phyloP scores from a whole-genome alignment of 2,797 vertebrate species.

The Ceyx erithaca region DNA sequence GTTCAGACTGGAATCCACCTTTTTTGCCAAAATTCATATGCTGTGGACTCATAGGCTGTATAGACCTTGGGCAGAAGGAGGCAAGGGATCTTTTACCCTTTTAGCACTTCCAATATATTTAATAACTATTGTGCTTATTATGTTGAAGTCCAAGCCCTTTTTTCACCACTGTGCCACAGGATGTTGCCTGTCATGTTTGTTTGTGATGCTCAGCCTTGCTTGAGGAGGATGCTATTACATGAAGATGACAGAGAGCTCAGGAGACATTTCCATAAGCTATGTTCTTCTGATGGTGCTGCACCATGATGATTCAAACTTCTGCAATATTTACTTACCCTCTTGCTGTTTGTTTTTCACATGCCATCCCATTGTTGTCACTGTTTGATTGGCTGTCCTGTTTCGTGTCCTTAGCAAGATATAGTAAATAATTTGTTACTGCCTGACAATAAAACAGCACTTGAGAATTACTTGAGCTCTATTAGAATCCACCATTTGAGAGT shows the following conservation, averaged over 20 bases:
- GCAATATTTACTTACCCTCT: constrained; percentile 51
- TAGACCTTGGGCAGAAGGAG: constrained; percentile 15
- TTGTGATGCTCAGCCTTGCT: constrained; percentile 32
- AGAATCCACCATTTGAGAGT: background rate
- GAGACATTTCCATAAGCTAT: constrained; percentile 62
- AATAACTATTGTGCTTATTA: constrained; percentile 50
- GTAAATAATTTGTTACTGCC: constrained; percentile 3
- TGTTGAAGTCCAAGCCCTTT: constrained; percentile 21
- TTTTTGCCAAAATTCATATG: background rate
- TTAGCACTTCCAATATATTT: constrained; percentile 38
- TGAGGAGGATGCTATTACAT: constrained; percentile 53
- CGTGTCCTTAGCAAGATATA: constrained; percentile 21
- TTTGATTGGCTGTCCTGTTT: constrained; percentile 56
- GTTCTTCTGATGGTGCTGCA: constrained; percentile 50
- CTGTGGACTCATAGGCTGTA: background rate
- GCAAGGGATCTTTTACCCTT: background rate
- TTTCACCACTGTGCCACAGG: background rate
- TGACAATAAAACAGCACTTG: background rate
- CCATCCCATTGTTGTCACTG: constrained; percentile 45
- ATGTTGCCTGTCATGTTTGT: constrained; percentile 49
- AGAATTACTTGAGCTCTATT: background rate
- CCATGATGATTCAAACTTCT: constrained; percentile 43
- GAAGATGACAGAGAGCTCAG: constrained; percentile 60
- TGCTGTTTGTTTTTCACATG: constrained; percentile 61
- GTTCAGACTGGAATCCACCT: background rate